Conservation (phyloP, 2,113 vertebrate species). For the Hylia prasina region DNA sequence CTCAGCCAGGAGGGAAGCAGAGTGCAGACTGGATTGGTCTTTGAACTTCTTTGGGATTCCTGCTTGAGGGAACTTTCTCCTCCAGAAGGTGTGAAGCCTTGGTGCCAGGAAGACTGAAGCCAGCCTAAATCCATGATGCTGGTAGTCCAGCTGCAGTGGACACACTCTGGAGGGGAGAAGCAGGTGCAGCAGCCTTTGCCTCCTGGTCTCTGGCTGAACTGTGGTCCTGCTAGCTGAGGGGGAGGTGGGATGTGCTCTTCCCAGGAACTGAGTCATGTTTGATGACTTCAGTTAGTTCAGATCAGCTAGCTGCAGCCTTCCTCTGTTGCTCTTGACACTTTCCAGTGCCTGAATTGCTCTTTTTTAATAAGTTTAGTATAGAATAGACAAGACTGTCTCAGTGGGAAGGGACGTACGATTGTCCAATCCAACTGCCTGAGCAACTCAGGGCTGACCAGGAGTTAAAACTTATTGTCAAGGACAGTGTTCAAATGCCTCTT, state of each 20-base stretch:
- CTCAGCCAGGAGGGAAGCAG: neutral
- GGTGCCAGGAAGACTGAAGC: neutral
- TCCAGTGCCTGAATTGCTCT: neutral
- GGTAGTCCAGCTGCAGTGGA: fast-evolving
- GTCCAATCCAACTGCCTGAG: neutral
- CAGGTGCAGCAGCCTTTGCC: fast-evolving
- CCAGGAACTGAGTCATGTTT: neutral
- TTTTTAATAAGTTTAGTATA: neutral
- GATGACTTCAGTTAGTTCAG: neutral
- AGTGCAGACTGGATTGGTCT: neutral
- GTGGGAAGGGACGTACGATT: neutral
- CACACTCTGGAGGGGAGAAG: fast-evolving
- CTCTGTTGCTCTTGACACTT: neutral
- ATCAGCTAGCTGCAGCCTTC: neutral
- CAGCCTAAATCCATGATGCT: fast-evolving
- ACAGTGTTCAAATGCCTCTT: neutral
- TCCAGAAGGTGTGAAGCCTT: neutral
- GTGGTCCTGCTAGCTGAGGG: fast-evolving
- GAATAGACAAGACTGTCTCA: neutral
- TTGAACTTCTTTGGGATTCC: neutral
- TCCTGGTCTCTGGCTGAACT: neutral
- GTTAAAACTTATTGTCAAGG: neutral
- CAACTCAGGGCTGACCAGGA: neutral
- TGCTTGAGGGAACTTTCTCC: neutral
- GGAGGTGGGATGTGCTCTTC: neutral